phyloP scores from a whole-genome alignment of 1,140 invertebrate species.

The Maniola jurtina region DNA sequence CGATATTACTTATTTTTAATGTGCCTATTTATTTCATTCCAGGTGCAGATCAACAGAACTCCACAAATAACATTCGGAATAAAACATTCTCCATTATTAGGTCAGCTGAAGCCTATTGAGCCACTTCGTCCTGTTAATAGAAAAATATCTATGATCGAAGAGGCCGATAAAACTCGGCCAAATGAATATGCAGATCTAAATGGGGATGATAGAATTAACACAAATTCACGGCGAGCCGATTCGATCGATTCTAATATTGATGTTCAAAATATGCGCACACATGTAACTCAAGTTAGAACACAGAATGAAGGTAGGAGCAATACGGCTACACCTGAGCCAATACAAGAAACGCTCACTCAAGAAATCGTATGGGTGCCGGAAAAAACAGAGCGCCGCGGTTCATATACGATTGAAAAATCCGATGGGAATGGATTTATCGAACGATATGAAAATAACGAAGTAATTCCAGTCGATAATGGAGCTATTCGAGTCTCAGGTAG shows the following conservation, averaged over 20 bases:
- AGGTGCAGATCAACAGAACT: slow-evolving; percentile 64
- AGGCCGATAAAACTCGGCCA: slow-evolving; percentile 9
- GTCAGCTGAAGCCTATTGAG: slow-evolving; percentile 76
- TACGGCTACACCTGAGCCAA: slow-evolving; percentile 59
- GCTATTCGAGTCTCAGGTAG: slow-evolving; percentile 46
- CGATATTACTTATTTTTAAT: too few species aligned
- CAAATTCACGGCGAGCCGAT: slow-evolving; percentile 12
- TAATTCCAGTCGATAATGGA: slow-evolving; percentile 61
- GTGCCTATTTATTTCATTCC: slow-evolving; percentile 24
- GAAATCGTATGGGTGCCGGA: slow-evolving; percentile 72
- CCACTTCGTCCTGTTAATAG: slow-evolving; percentile 31
- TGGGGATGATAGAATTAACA: not conserved
- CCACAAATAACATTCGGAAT: slow-evolving; percentile 87
- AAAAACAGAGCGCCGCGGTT: slow-evolving; percentile 55
- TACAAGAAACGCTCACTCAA: slow-evolving; percentile 62
- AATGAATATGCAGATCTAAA: slow-evolving; percentile 5
- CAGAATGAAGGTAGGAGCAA: slow-evolving; percentile 58
- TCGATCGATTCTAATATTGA: slow-evolving; percentile 35
- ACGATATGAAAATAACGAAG: slow-evolving; percentile 56
- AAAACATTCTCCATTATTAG: slow-evolving; percentile 90
- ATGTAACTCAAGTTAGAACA: slow-evolving; percentile 56
- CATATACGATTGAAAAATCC: slow-evolving; percentile 67
- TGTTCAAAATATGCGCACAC: slow-evolving; percentile 41
- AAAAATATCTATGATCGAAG: slow-evolving; percentile 26
- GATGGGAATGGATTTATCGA: slow-evolving; percentile 54